A percentile compares a stretch with the other conserved stretches of the same genome.
Conservation (phyloP, 2,113 vertebrate genomes). For the Cranoglanis bouderius region DNA sequence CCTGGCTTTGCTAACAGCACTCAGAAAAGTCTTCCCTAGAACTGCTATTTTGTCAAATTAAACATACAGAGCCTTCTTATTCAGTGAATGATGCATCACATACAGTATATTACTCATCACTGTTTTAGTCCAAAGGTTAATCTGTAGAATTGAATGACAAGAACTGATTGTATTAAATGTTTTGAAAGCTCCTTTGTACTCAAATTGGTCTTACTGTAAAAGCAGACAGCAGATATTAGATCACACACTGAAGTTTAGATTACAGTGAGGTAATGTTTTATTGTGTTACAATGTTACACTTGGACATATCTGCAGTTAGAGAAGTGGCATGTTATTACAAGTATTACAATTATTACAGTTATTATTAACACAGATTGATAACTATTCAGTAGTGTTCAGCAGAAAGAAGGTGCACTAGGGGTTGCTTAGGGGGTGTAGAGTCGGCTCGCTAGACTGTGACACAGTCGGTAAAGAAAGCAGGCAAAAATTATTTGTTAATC, state of each 20-base stretch:
- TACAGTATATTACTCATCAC: not conserved
- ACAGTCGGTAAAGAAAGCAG: not conserved
- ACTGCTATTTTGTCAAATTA: not conserved
- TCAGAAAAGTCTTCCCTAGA: not conserved
- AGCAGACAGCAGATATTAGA: not conserved
- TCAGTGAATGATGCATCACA: not conserved
- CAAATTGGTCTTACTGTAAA: not conserved
- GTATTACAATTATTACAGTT: too few species aligned
- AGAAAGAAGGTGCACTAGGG: not conserved
- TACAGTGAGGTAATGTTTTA: not conserved
- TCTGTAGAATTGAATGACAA: not conserved
- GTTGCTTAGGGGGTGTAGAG: not conserved
- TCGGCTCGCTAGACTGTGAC: not conserved
- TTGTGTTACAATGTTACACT: not conserved
- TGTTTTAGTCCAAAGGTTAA: not conserved
- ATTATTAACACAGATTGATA: not conserved
- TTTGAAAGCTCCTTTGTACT: not conserved
- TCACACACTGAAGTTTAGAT: not conserved
- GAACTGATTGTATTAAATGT: not conserved
- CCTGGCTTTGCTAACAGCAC: not conserved
- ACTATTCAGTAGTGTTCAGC: not conserved
- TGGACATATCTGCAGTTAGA: not conserved
- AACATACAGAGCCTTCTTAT: not conserved
- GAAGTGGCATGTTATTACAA: not conserved
- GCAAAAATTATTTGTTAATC: not conserved